These are phyloP conservation scores for Mongoloraphidia duomilia DNA, from an alignment of 2,888 invertebrate genomes.

Conservation along the genomic window DNA sequence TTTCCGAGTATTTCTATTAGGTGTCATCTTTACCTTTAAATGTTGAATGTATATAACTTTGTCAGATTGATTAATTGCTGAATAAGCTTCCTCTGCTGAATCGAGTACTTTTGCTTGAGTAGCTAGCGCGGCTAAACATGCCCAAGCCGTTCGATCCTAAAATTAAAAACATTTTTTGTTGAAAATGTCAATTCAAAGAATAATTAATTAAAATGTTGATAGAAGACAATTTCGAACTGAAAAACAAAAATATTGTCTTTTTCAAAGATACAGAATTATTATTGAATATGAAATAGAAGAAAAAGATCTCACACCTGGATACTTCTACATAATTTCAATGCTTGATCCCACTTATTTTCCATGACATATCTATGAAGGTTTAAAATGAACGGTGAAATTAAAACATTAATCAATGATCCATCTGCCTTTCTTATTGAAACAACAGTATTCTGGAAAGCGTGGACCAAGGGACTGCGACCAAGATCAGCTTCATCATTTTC, in stretches of 20 bases:
- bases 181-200: too few relatives aligned
- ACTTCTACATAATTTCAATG: slow-evolving; percentile 61
- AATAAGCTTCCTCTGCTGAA: slow-evolving; percentile 90
- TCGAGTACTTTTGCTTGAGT: slow-evolving; percentile 73
- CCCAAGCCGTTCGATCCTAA: slow-evolving; percentile 67
- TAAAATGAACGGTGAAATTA: slow-evolving; percentile 55
- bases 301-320: slow-evolving; percentile 5
- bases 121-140: slow-evolving; percentile 83
- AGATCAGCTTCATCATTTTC: slow-evolving; percentile 50
- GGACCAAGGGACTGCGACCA: slow-evolving; percentile 70
- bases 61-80: slow-evolving; percentile 72
- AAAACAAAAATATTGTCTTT: not conserved
- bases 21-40: slow-evolving; percentile 44
- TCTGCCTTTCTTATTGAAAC: slow-evolving; percentile 76
- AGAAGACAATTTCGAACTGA: not conserved
- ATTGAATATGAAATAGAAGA: not conserved
- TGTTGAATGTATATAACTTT: slow-evolving; percentile 77
- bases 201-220: not conserved
- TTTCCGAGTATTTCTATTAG: not conserved
- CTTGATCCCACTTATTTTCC: slow-evolving; percentile 70
- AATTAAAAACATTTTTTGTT: not conserved
- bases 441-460: slow-evolving; percentile 70
- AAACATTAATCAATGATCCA: slow-evolving; percentile 66
- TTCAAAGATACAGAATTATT: not conserved
- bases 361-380: slow-evolving; percentile 49